These are phyloP conservation scores for Hetaerina titia DNA, from an alignment of 2,888 invertebrate species.

Conservation along the genomic window DNA sequence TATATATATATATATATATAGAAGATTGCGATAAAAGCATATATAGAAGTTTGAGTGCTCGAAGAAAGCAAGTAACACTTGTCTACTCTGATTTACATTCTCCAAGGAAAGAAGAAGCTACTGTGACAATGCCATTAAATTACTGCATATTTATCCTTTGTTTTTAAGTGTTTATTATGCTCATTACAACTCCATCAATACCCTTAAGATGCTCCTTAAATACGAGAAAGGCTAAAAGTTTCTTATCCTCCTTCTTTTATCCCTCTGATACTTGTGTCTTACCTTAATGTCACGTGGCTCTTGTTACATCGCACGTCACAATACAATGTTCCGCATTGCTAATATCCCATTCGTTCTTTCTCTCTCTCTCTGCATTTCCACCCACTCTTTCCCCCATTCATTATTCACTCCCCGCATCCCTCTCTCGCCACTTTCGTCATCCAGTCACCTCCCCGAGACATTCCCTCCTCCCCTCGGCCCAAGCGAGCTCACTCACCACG, in stretches of 20 bases:
- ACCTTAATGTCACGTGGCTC: slow-evolving; percentile 58
- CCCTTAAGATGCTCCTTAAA: background rate
- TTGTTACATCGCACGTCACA: slow-evolving; percentile 25
- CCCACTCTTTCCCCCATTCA: slow-evolving; percentile 36
- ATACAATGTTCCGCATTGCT: background rate
- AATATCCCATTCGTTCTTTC: background rate
- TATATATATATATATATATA: too few species aligned
- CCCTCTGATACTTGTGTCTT: background rate
- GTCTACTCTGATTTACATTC: too few species aligned
- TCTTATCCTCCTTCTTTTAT: background rate
- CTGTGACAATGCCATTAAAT: too few species aligned
- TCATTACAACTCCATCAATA: background rate
- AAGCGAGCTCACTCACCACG: background rate
- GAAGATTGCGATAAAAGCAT: too few species aligned
- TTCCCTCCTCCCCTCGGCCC: background rate
- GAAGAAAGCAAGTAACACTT: too few species aligned
- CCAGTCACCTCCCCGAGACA: background rate
- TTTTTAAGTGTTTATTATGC: background rate
- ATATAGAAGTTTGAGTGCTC: too few species aligned
- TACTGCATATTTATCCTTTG: background rate
- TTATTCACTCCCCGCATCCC: slow-evolving; percentile 33
- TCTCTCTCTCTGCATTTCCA: background rate
- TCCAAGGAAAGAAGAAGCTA: too few species aligned
- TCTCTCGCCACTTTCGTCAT: slow-evolving; percentile 24
- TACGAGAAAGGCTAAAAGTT: background rate